These are phyloP conservation scores for Limonius californicus DNA, from an alignment of 1,140 invertebrate genomes.

Conservation along the genomic window DNA sequence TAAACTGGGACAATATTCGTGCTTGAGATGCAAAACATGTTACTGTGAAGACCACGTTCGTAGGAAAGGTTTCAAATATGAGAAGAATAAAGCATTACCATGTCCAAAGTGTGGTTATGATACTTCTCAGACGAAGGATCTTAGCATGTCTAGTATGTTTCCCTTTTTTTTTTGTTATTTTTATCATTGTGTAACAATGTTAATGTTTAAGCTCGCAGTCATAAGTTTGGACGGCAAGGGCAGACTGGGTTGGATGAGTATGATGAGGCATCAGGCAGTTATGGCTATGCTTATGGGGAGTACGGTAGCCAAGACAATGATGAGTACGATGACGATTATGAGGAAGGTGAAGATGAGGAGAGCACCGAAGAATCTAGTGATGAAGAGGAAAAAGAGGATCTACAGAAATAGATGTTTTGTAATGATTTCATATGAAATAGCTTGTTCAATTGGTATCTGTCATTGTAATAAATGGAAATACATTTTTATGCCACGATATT, in stretches of 20 bases:
- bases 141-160: constrained; percentile 90
- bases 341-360: constrained; percentile 48
- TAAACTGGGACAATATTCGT: constrained; percentile 90
- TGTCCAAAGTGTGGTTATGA: constrained; percentile 94
- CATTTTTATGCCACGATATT: too few relatives aligned
- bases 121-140: constrained; percentile 87
- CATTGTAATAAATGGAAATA: too few relatives aligned
- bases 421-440: too few relatives aligned
- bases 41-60: constrained; percentile 96
- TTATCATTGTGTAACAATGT: too few relatives aligned
- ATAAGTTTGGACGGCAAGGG: constrained; percentile 79
- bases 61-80: constrained; percentile 89
- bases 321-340: constrained; percentile 49
- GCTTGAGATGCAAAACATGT: constrained; percentile 90
- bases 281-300: constrained; percentile 52
- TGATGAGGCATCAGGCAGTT: constrained; percentile 53
- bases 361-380: constrained; percentile 24
- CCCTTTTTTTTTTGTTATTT: too few relatives aligned
- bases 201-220: constrained; percentile 62
- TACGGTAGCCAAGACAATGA: constrained; percentile 54
- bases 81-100: constrained; percentile 82
- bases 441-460: too few relatives aligned
- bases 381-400: constrained; percentile 6
- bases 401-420: too few relatives aligned
- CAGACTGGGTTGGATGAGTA: constrained; percentile 55